phyloP scores from a whole-genome alignment of 1,140 invertebrate genomes.

The Aphelinus atriplicis region DNA sequence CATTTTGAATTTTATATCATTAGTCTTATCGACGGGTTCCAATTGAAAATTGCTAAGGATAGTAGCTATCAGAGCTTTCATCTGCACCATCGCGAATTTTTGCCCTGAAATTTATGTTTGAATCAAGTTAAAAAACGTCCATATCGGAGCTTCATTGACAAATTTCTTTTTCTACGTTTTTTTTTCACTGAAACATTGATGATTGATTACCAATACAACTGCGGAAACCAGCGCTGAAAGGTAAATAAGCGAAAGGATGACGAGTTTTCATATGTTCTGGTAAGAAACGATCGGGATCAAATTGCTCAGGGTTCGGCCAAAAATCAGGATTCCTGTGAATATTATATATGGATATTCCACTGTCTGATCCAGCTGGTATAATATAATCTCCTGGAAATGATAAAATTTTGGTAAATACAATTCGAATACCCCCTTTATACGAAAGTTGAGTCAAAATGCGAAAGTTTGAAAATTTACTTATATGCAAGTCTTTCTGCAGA shows the following conservation, averaged over 20 bases:
- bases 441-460: neutral
- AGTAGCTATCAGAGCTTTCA: too few relatives aligned
- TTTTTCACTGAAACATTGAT: too few relatives aligned
- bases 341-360: conserved; percentile 65
- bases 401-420: neutral
- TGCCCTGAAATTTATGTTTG: too few relatives aligned
- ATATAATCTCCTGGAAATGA: conserved; percentile 33
- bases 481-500: conserved; percentile 65
- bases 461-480: conserved; percentile 46
- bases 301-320: conserved; percentile 76
- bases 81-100: too few relatives aligned
- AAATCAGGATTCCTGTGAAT: conserved; percentile 73
- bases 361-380: conserved; percentile 58
- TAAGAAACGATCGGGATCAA: conserved; percentile 78
- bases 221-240: conserved; percentile 77
- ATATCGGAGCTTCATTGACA: too few relatives aligned
- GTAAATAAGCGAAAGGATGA: conserved; percentile 66
- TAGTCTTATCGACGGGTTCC: too few relatives aligned
- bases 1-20: too few relatives aligned
- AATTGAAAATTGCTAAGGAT: too few relatives aligned
- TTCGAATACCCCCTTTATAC: neutral
- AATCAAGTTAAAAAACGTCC: too few relatives aligned
- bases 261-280: conserved; percentile 63
- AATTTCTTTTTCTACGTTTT: too few relatives aligned
- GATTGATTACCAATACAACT: conserved; percentile 74